Evolutionary conservation across 1,140 invertebrate species (phyloP).

Genomic region (Diploscapter pachys): DNA sequence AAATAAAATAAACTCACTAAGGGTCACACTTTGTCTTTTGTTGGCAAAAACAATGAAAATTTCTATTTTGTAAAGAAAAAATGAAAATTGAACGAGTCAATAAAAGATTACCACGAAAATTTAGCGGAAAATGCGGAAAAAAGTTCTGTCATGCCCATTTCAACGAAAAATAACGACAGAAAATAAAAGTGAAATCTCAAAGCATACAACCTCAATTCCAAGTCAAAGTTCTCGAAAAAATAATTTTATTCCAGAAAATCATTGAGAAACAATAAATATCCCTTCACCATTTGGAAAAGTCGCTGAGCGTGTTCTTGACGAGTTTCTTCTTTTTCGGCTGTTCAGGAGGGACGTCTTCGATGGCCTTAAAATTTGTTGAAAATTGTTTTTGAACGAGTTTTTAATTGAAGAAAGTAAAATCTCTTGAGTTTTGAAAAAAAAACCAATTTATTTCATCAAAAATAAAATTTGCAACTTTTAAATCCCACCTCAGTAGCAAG

Average conservation of each 20-base stretch:
- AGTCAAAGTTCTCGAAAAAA: neutral
- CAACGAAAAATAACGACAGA: slow-evolving; percentile 4
- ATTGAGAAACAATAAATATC: no score
- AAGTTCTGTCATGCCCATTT: neutral
- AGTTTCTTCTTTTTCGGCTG: slow-evolving; percentile 29
- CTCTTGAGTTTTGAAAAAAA: no score
- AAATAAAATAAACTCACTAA: no score
- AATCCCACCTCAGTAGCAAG: neutral
- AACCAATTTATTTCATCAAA: neutral
- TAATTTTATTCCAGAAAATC: slow-evolving; percentile 2
- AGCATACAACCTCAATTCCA: neutral
- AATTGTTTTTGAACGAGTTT: slow-evolving; percentile 3
- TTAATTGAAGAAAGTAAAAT: no score
- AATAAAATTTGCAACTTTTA: neutral
- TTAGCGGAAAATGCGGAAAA: neutral
- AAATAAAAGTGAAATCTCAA: neutral
- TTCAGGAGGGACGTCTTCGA: neutral
- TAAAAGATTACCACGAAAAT: neutral
- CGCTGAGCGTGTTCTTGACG: slow-evolving; percentile 25
- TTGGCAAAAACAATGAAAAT: neutral
- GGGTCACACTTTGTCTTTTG: no score
- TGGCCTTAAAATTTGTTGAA: neutral
- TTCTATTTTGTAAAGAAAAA: neutral
- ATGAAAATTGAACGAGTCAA: neutral
- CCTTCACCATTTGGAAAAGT: slow-evolving; percentile 32